phyloP scores from a whole-genome alignment of 2,888 invertebrate genomes.

The Magallana nippona region DNA sequence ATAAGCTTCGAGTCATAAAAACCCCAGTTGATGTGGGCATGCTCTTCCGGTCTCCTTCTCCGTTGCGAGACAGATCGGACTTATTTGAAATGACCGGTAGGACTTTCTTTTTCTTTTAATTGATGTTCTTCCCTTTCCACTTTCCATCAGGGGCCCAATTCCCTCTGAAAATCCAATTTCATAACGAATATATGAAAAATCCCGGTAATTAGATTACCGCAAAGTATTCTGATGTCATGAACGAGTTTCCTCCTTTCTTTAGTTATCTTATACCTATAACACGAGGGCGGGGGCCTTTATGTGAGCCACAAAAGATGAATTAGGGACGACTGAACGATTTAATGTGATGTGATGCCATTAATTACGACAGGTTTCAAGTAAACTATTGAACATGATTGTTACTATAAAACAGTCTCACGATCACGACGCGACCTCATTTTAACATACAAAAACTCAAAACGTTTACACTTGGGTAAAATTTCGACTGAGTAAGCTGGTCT shows the following conservation, averaged over 20 bases:
- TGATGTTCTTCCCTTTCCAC: constrained; percentile 3
- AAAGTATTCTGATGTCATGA: not conserved
- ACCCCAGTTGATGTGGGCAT: not conserved
- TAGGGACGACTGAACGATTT: not conserved
- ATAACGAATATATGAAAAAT: not conserved
- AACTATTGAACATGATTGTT: too few species aligned
- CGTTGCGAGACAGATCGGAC: not conserved
- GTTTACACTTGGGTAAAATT: too few species aligned
- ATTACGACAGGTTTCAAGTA: not conserved
- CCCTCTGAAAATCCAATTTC: not conserved
- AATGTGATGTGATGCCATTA: not conserved
- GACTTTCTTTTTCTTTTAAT: not conserved
- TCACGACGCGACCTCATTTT: too few species aligned
- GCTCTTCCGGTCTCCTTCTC: constrained; percentile 11
- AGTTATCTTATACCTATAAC: not conserved
- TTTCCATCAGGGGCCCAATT: not conserved
- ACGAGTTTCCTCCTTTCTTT: not conserved
- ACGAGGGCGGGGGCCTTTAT: not conserved
- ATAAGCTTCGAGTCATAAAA: not conserved
- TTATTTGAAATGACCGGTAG: not conserved
- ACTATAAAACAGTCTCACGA: too few species aligned
- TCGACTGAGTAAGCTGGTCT: too few species aligned
- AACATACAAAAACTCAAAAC: too few species aligned
- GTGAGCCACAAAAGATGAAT: not conserved
- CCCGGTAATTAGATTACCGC: not conserved